These are phyloP conservation scores for Phalloptychus januarius DNA, from an alignment of 2,797 vertebrate genomes.

Conservation along the genomic window DNA sequence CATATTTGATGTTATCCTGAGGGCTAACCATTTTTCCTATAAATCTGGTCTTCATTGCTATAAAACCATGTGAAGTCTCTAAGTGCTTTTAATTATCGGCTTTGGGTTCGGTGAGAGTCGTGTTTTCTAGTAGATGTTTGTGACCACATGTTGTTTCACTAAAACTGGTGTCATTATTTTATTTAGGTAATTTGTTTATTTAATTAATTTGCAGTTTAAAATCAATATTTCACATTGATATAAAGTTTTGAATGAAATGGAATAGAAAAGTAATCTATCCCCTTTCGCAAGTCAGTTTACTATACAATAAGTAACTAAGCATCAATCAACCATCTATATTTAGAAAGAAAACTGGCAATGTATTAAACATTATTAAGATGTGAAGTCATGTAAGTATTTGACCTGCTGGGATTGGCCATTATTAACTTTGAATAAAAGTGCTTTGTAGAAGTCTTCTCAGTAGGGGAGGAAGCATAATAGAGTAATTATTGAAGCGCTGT, in stretches of 20 bases:
- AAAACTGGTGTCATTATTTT: constrained; percentile 12
- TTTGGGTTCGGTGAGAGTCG: constrained; percentile 46
- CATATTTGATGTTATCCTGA: constrained; percentile 48
- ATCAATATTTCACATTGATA: too few species aligned
- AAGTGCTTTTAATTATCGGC: constrained; percentile 65
- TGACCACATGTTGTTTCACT: constrained; percentile 42
- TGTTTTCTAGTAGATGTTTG: constrained; percentile 53
- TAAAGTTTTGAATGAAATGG: too few species aligned
- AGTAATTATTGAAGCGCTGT: constrained; percentile 1
- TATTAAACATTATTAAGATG: neutral
- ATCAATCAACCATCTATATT: too few species aligned
- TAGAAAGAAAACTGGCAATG: too few species aligned
- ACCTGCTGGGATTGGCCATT: neutral
- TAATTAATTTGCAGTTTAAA: too few species aligned
- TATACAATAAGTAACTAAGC: too few species aligned
- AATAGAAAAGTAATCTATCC: too few species aligned
- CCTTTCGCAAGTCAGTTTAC: too few species aligned
- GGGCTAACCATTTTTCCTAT: constrained; percentile 41
- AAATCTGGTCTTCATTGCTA: constrained; percentile 53
- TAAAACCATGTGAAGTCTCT: constrained; percentile 54
- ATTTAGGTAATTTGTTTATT: too few species aligned
- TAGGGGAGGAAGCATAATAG: constrained; percentile 1
- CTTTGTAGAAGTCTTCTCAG: neutral
- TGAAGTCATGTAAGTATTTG: neutral
- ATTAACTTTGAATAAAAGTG: neutral